Conservation (phyloP, 2,888 invertebrate species). For the Nymphalis urticae region DNA sequence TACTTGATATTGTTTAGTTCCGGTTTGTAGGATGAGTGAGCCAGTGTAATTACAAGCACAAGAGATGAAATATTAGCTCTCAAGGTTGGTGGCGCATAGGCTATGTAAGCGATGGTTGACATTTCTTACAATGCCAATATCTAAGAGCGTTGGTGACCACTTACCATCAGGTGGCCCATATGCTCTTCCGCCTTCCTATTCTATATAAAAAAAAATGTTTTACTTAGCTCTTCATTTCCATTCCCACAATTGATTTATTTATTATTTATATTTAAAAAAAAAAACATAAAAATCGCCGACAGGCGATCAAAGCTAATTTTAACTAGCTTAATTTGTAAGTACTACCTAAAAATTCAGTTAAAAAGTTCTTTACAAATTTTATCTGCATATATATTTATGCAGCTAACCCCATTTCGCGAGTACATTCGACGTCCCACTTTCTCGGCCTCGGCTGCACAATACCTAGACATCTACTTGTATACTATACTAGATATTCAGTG, state of each 20-base stretch:
- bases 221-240: too few relatives aligned
- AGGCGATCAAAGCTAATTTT: background rate
- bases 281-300: background rate
- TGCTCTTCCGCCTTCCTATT: too few relatives aligned
- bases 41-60: too few relatives aligned
- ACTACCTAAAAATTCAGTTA: constrained; percentile 13
- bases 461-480: constrained; percentile 49
- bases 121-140: too few relatives aligned
- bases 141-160: too few relatives aligned
- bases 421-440: constrained; percentile 63
- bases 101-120: too few relatives aligned
- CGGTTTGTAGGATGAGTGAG: too few relatives aligned
- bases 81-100: too few relatives aligned
- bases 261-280: background rate
- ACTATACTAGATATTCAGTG: constrained; percentile 45
- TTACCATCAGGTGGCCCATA: too few relatives aligned
- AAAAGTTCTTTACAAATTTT: constrained; percentile 23
- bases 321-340: background rate
- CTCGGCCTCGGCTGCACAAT: constrained; percentile 56
- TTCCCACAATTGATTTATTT: background rate
- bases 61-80: too few relatives aligned
- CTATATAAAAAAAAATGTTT: too few relatives aligned
- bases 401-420: constrained; percentile 55
- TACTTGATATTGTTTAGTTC: too few relatives aligned
- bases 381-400: constrained; percentile 42